Conservation (phyloP, 92 coral and sea anemone species). For the Nematostella vectensis region DNA sequence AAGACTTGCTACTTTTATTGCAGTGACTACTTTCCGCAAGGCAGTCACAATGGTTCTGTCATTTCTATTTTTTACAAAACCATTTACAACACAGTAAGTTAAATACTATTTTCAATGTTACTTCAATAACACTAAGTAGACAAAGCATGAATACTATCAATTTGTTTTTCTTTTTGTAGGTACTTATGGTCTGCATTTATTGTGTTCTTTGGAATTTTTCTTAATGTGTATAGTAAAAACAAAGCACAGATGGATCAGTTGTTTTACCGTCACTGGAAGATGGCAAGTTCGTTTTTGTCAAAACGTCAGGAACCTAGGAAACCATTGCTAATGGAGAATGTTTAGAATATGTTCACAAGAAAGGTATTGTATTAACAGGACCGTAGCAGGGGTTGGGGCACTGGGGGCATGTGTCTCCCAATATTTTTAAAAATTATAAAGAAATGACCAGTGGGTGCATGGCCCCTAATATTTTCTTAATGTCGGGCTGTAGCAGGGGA, state of each 20-base stretch:
- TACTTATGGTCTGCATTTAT: conserved; percentile 94
- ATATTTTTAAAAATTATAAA: too few relatives aligned
- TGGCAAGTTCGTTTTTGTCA: conserved; percentile 12
- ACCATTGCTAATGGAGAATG: conserved; percentile 45
- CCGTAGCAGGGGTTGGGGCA: too few relatives aligned
- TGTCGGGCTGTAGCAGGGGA: too few relatives aligned
- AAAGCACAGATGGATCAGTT: conserved; percentile 45
- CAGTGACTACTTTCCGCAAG: conserved; percentile 95
- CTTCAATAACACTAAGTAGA: too few relatives aligned
- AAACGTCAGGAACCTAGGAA: conserved; percentile 12
- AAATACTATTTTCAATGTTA: neutral
- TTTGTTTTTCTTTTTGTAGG: too few relatives aligned
- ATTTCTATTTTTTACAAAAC: conserved; percentile 88
- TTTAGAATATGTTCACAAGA: conserved; percentile 17
- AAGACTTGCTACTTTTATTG: conserved; percentile 10
- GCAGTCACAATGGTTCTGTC: conserved; percentile 94
- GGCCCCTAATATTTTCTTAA: too few relatives aligned
- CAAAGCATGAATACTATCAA: too few relatives aligned
- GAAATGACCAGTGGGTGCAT: too few relatives aligned
- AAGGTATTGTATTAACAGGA: too few relatives aligned
- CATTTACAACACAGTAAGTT: conserved; percentile 94
- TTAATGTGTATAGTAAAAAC: conserved; percentile 93
- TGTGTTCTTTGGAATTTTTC: conserved; percentile 75
- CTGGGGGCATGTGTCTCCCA: too few relatives aligned
- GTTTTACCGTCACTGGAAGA: conserved; percentile 29